These are phyloP conservation scores for Drosophila borealis DNA, from an alignment of 2,888 invertebrate genomes.

Conservation along the genomic window DNA sequence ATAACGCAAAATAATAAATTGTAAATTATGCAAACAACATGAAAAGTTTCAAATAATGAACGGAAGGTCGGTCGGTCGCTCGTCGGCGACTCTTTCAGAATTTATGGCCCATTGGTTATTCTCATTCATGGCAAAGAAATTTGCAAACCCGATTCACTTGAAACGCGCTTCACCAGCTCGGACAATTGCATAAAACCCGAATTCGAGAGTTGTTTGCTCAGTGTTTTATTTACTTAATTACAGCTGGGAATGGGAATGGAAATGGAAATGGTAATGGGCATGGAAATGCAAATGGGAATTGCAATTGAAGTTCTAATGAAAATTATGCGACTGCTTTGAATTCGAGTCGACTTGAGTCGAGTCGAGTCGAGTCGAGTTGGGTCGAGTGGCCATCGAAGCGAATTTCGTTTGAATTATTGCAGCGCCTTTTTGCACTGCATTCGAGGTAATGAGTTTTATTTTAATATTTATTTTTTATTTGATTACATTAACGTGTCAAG, in stretches of 20 bases:
- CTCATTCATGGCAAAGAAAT: constrained; percentile 67
- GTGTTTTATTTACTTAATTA: constrained; percentile 50
- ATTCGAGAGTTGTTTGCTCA: constrained; percentile 38
- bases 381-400: constrained; percentile 42
- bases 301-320: constrained; percentile 51
- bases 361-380: constrained; percentile 24
- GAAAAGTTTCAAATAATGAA: constrained; percentile 71
- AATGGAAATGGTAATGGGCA: constrained; percentile 23
- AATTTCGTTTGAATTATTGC: constrained; percentile 63
- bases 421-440: constrained; percentile 26
- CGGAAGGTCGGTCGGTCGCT: constrained; percentile 55
- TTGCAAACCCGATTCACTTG: constrained; percentile 73
- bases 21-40: constrained; percentile 75
- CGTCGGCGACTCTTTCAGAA: constrained; percentile 41
- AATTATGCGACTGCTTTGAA: constrained; percentile 26
- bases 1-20: constrained; percentile 79
- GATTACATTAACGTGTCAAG: constrained; percentile 64
- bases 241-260: constrained; percentile 16
- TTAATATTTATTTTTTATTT: constrained; percentile 30
- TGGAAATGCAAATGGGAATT: constrained; percentile 34
- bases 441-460: constrained; percentile 62
- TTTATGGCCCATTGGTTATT: constrained; percentile 57
- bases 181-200: constrained; percentile 46
- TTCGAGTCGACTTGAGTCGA: constrained; percentile 2
- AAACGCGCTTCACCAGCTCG: constrained; percentile 31